These are phyloP conservation scores for Balearica regulorum DNA, from an alignment of 2,797 vertebrate species.

Conservation along the genomic window DNA sequence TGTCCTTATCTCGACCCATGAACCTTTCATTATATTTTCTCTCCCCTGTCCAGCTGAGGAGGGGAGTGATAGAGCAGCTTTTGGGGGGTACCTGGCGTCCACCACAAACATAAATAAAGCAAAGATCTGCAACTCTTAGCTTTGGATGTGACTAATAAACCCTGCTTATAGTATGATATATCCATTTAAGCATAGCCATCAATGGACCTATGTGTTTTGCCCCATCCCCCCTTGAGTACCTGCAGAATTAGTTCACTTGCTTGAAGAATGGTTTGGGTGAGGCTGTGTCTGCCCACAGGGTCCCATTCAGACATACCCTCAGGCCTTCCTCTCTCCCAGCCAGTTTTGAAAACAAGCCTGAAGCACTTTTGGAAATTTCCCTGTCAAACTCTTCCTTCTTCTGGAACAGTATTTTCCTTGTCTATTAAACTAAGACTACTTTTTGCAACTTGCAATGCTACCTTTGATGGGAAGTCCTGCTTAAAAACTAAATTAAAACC, in stretches of 20 bases:
- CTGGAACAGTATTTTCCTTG: neutral
- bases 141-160: neutral
- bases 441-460: neutral
- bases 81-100: no score
- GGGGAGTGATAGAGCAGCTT: no score
- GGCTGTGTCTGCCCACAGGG: neutral
- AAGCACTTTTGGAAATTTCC: neutral
- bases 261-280: neutral
- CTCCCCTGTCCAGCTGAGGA: no score
- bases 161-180: neutral
- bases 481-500: neutral
- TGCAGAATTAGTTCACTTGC: neutral
- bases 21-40: no score
- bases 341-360: neutral
- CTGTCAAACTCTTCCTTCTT: neutral
- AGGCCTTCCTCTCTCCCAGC: neutral
- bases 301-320: neutral
- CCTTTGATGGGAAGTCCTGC: neutral
- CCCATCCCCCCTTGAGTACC: neutral
- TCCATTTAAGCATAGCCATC: neutral
- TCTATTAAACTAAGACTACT: neutral
- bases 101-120: neutral
- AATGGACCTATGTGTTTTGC: neutral
- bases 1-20: no score
- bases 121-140: neutral